Base-by-base conservation (phyloP, 2,888 invertebrate species). In the Callinectes sapidus region DNA sequence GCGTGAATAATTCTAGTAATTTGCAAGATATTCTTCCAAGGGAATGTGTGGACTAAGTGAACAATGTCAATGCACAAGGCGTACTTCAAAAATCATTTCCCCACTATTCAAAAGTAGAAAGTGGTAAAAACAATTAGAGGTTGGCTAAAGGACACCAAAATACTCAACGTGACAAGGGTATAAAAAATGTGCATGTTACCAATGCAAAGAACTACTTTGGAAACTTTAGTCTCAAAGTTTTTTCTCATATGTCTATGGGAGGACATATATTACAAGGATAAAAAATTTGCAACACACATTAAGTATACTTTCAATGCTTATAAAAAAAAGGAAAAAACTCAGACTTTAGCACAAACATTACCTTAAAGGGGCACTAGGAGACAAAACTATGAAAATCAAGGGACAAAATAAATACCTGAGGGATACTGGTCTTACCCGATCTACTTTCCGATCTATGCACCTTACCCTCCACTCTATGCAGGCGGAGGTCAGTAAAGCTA, bases 401-500 rank as follows among this genome's bases (percentile, higher is more conserved):
- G 87, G 87, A 48, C 35, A 90, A 35, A 90, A 54, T 86, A 81
- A 92, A 92, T 92, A 92, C 92, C 89, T 55, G 55, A 85, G 61
- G 66, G 85, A 81, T 61, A 61, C 54, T 89, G 85, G 23, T 77
- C 95, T 95, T 95, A 95, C 95, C 95, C 92, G 92, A 92, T 91
- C 94, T 94, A 91, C 92, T 93, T 90, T 94, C 94, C 91, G 93
- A 94, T 87, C 93, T 93, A 91, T 94, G 94, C 88, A 95, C 90
- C 91, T 93, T 93, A 93, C 90, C 92, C 91, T 95, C 94, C 92
- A 94, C 92, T 91, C 91, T 92, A 90, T 94, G 92, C 42, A 94
- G 94, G 96, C 97, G 97, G 96, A 98, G 97, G 96, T 98, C 98
- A 96, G 97, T 97, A 96, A 98, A 97, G 97, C 98, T 98, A 97